Base-by-base conservation (phyloP, 2,888 invertebrate species). In the Xylota segnis region DNA sequence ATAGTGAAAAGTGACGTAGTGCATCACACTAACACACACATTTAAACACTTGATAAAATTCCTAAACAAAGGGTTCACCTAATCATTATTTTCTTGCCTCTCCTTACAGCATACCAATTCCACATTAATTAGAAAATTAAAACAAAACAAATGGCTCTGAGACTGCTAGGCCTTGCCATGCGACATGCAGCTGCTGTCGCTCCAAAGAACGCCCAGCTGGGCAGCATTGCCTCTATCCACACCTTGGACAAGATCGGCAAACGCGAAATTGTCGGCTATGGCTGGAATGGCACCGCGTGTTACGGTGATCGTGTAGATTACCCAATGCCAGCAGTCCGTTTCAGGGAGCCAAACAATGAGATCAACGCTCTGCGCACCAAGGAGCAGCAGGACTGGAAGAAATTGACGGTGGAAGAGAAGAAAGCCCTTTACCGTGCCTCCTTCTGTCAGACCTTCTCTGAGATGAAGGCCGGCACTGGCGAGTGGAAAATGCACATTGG, bases 311-410 rank as follows among this genome's bases (percentile, higher is more conserved):
- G 96, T 86, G 88, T 93, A 0, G 96, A 96, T 90, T 96, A 95
- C 92, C 99, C 99, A n/a, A 93, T 97, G 93, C 98, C 99, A 12
- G 96, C 98, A 10, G 94, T 99, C 78, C 94, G 98, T 88, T 98
- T 96, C 94, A 95, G 94, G 90, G 95, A 96, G 89, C 94, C 95
- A 74, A 96, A 95, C 6, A 94, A 96, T n/a, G 97, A 97, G 88
- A 92, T 97, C 87, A 93, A 87, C 54, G 95, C 95, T 12, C 94
- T 99, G 87, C 95, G 96, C 83, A 95, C 97, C 89, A 99, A 99
- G 92, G 99, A 99, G 91, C 96, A 96, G 93, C 97, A 96, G n/a
- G 98, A 99, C 92, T 99, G 99, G 99, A 97, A 96, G 90, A 96
- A 96, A 89, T 92, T 99, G 87, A 95, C 96, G 7, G 87, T 96